Conservation (phyloP, 1,140 invertebrate species). For the Piezodorus guildinii region DNA sequence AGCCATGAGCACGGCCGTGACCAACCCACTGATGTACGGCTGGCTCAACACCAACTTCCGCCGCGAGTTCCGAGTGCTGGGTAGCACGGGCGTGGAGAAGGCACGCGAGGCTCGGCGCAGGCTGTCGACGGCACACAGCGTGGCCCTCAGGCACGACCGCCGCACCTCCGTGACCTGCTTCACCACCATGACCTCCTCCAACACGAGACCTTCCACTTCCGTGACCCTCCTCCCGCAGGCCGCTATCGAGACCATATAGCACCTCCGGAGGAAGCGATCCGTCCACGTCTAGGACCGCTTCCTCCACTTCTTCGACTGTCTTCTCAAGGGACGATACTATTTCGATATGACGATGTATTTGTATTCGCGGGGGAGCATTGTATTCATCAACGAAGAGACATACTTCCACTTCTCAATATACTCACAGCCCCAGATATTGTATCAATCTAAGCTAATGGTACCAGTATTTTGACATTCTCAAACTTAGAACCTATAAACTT, state of each 20-base stretch:
- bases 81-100: constrained; percentile 18
- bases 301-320: not conserved
- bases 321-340: too few relatives aligned
- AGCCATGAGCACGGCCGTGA: constrained; percentile 44
- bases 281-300: constrained; percentile 4
- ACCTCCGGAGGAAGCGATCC: not conserved
- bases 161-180: constrained; percentile 28
- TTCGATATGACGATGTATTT: too few relatives aligned
- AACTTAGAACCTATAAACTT: too few relatives aligned
- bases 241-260: constrained; percentile 9
- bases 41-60: constrained; percentile 43
- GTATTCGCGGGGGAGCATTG: too few relatives aligned
- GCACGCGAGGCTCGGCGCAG: constrained; percentile 9
- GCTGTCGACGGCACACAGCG: constrained; percentile 22
- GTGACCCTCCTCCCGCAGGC: constrained; percentile 21
- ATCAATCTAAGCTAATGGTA: too few relatives aligned
- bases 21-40: constrained; percentile 44
- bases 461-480: too few relatives aligned
- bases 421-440: too few relatives aligned
- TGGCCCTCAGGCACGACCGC: constrained; percentile 24
- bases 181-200: constrained; percentile 28
- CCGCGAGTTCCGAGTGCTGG: constrained; percentile 32
- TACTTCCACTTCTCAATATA: too few relatives aligned
- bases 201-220: constrained; percentile 24
- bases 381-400: too few relatives aligned